Conservation (phyloP, 2,888 invertebrate genomes). For the Anagyrus pseudococci region DNA sequence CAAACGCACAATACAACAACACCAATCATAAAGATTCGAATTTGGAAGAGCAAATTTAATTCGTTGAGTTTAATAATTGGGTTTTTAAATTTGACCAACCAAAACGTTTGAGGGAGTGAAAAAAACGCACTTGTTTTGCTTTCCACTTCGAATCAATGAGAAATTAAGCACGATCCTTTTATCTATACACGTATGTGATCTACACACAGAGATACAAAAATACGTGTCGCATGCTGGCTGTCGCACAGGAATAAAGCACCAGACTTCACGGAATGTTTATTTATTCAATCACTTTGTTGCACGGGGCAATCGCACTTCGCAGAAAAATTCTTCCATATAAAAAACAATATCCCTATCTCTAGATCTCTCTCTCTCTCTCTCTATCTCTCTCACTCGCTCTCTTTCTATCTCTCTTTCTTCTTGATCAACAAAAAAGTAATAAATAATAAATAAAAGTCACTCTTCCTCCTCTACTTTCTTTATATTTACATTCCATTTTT, state of each 20-base stretch:
- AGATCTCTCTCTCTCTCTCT: too few species aligned
- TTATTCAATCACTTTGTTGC: conserved; percentile 46
- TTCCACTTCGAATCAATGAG: conserved; percentile 32
- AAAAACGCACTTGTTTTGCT: neutral
- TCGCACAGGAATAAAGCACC: conserved; percentile 42
- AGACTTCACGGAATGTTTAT: conserved; percentile 25
- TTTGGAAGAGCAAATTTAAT: conserved; percentile 12
- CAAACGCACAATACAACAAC: conserved; percentile 21
- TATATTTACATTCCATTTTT: conserved; percentile 22
- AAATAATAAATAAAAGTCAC: conserved; percentile 36
- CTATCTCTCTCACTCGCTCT: too few species aligned
- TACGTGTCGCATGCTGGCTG: conserved; percentile 58
- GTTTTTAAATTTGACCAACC: neutral
- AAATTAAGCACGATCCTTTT: conserved; percentile 19
- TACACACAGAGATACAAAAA: conserved; percentile 43
- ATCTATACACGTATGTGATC: conserved; percentile 26
- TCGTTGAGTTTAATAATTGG: neutral
- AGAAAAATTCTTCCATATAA: conserved; percentile 41
- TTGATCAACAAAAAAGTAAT: conserved; percentile 38
- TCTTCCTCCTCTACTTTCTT: conserved; percentile 30
- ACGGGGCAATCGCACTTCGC: conserved; percentile 55
- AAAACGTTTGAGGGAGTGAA: neutral
- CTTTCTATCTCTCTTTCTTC: too few species aligned
- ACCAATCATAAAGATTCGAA: conserved; percentile 24
- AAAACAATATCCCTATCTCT: conserved; percentile 33